Evolutionary conservation across 2,113 vertebrate species (phyloP), one percentile per base, ranked within the genome.

Genomic region (Thalassoma bifasciatum): DNA sequence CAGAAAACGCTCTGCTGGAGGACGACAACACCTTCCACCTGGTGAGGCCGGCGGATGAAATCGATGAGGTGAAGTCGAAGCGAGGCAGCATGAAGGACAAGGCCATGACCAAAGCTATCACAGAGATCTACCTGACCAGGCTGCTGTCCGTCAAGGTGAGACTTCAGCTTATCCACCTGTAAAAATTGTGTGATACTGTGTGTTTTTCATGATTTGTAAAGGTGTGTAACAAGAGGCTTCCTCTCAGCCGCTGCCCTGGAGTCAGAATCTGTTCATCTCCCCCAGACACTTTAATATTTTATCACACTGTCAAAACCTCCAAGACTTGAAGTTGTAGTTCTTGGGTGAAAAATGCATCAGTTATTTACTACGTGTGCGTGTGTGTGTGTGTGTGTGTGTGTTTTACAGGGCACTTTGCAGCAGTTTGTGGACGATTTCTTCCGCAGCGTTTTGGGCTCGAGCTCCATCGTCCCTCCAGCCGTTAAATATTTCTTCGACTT

Each of bases 401-500:
- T 30, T 30, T 30, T 6, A 30, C 30, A 30, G 30, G 30, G 30
- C 10, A 99, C 98, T 0, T 88, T 99, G 92, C 98, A 99, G 93
- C 96, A 98, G 92, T 99, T 99, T 26, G 98, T 99, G 88, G 98
- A 99, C 75, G 93, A 99, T 85, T 97, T 99, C 91, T 99, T 99
- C 89, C 95, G 96, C 51, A 96, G 96, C 0, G 96, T 98, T 30
- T 93, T 99, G 75, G 95, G 96, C 1, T 96, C 96, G 0, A 92
- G 94, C 66, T 91, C 93, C 0, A 93, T 94, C 0, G 96, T 99
- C 34, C 97, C 98, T 0, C 97, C 98, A 0, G 97, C 98, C 0
- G 95, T 99, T 72, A 99, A 99, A 81, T 99, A 99, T 72, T 99
- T 98, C 91, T 99, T 99, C 8, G 98, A 99, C 89, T 99, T 99